phyloP scores from a whole-genome alignment of 2,888 invertebrate species.

The Campoplex nolae region DNA sequence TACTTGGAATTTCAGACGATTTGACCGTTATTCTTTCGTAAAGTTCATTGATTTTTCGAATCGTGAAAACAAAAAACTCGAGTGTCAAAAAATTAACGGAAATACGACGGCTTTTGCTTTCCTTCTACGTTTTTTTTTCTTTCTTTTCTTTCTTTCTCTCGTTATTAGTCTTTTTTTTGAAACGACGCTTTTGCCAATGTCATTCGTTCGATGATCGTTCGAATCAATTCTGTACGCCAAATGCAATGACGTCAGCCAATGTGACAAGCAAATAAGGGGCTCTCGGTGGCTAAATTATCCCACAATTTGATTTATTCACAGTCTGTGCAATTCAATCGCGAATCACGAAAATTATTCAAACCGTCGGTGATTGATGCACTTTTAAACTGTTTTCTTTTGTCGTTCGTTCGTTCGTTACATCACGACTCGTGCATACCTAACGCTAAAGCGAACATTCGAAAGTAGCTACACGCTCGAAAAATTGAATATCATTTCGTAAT shows the following conservation, averaged over 20 bases:
- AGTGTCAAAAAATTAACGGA: not conserved
- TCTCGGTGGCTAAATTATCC: too few relatives aligned
- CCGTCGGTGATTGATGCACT: constrained; percentile 22
- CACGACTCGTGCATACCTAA: not conserved
- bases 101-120: not conserved
- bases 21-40: not conserved
- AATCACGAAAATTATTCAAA: not conserved
- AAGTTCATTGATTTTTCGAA: not conserved
- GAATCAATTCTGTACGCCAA: not conserved
- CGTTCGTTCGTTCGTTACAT: not conserved
- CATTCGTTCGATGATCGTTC: not conserved
- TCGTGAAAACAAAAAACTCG: not conserved
- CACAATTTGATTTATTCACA: not conserved
- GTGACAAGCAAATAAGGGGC: not conserved
- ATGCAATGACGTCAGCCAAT: not conserved
- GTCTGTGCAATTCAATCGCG: not conserved
- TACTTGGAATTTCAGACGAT: not conserved
- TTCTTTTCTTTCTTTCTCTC: not conserved
- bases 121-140: not conserved
- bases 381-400: not conserved
- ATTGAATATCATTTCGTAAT: not conserved
- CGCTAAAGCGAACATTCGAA: not conserved
- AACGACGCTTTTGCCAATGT: not conserved
- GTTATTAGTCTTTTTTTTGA: not conserved
- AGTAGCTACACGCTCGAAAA: not conserved